Evolutionary conservation across 2,797 vertebrate species (phyloP), one percentile per base, ranked within the genome.

Genomic region (Myotis pilosus): DNA sequence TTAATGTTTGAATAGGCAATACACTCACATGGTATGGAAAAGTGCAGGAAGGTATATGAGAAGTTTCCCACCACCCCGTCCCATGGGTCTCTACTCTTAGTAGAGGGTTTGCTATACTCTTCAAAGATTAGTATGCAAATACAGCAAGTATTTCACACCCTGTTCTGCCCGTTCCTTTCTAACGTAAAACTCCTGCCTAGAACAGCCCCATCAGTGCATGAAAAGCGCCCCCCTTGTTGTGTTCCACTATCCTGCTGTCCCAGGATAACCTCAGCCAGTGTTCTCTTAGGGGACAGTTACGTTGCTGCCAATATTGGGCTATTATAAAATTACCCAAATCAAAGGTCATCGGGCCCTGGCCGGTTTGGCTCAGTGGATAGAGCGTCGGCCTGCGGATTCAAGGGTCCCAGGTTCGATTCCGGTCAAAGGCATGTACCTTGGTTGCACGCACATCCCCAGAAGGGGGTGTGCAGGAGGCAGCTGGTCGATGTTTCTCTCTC

Each of bases 171-270:
- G 72, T 28, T 57, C 33, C 13, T 64, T 80, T 68, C 38, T 6
- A 11, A 36, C 6, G 17, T 12, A 84, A 8, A 8, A 2, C 49
- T n/a, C 25, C 23, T 33, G 25, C 64, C n/a, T 1, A 13, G 38
- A 66, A 8, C n/a, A 4, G 51, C 30, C 6, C 47, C 36, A 2
- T 12, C 2, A 1, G 22, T 3, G 23, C 4, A 3, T 8, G 30
- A 33, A 25, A 28, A 23, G 15, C 20, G 57, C 23, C 8, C 6
- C 6, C 12, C 41, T 30, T 20, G 0, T 5, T 41, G 30, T 8
- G 0, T 8, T 41, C 60, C 33, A 1, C 2, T 20, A 3, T 13
- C 6, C 0, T 44, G 8, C 64, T 28, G 75, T 20, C 53, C 13
- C 51, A 0, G 20, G 6, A 38, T 23, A 22, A 1, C 16, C 17